Evolutionary conservation across 2,113 vertebrate species (phyloP).

Genomic region (Alethe diademata): DNA sequence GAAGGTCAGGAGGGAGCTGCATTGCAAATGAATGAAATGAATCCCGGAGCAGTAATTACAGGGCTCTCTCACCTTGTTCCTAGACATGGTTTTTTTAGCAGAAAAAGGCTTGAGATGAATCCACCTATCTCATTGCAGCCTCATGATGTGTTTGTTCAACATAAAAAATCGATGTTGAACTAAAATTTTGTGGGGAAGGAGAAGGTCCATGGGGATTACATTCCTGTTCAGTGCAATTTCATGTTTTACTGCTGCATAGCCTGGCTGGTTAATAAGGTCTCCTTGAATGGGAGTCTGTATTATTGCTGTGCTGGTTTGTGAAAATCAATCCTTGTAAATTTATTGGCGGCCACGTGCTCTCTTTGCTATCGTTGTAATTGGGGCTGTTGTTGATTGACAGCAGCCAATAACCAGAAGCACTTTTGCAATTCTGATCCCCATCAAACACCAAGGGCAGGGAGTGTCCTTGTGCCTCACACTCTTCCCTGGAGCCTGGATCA

Average conservation of each 20-base stretch:
- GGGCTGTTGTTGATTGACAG: slow-evolving; percentile 17
- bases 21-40: background rate
- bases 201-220: slow-evolving; percentile 14
- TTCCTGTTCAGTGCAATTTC: slow-evolving; percentile 47
- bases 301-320: slow-evolving; percentile 10
- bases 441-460: background rate
- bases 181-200: slow-evolving; percentile 2
- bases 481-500: background rate
- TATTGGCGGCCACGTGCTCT: background rate
- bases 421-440: background rate
- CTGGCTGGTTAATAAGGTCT: slow-evolving; percentile 14
- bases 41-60: background rate
- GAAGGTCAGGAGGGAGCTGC: background rate
- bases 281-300: background rate
- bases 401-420: background rate
- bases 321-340: background rate
- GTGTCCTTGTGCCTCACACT: background rate
- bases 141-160: slow-evolving; percentile 48
- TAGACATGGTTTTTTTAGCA: background rate
- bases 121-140: background rate
- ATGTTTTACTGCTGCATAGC: slow-evolving; percentile 40
- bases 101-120: background rate
- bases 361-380: background rate
- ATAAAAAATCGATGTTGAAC: slow-evolving; percentile 44
- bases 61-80: background rate